phyloP scores from a whole-genome alignment of 2,797 vertebrate species.

The Echeneis naucrates region DNA sequence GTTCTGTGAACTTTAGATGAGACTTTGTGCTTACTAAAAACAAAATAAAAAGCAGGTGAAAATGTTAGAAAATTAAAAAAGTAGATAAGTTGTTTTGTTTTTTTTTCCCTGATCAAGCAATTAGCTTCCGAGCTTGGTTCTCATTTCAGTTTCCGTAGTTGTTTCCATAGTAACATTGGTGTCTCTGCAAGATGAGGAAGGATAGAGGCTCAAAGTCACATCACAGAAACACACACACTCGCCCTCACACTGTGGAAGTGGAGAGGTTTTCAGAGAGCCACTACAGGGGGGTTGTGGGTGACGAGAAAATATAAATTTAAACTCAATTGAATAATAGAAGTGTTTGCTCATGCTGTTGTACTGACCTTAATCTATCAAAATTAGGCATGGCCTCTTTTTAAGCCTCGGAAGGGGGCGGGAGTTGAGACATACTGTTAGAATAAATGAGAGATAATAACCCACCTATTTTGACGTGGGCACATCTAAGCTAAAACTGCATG shows the following conservation, averaged over 20 bases:
- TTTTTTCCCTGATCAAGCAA: slow-evolving; percentile 35
- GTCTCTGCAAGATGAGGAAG: background rate
- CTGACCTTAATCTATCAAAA: too few species aligned
- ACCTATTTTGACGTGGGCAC: background rate
- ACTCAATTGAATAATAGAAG: too few species aligned
- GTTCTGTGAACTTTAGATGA: slow-evolving; percentile 8
- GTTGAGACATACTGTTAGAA: slow-evolving; percentile 19
- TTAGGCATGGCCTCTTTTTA: too few species aligned
- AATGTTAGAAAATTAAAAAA: slow-evolving; percentile 4
- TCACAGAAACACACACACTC: slow-evolving; percentile 6
- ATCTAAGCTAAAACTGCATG: slow-evolving; percentile 6
- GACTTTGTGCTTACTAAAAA: slow-evolving; percentile 1
- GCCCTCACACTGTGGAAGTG: too few species aligned
- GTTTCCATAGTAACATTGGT: slow-evolving; percentile 25
- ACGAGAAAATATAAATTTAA: too few species aligned
- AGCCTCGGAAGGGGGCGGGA: too few species aligned
- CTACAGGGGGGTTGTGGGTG: too few species aligned
- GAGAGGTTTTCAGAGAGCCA: too few species aligned
- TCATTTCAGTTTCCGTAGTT: slow-evolving; percentile 1
- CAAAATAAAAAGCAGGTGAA: slow-evolving; percentile 10
- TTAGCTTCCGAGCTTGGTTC: slow-evolving; percentile 30
- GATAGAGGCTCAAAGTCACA: background rate
- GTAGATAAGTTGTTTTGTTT: slow-evolving; percentile 20
- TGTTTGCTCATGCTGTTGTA: too few species aligned
- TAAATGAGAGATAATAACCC: slow-evolving; percentile 41